Evolutionary conservation across 1,140 invertebrate species (phyloP).

Genomic region (Scaptodrosophila lebanonensis): DNA sequence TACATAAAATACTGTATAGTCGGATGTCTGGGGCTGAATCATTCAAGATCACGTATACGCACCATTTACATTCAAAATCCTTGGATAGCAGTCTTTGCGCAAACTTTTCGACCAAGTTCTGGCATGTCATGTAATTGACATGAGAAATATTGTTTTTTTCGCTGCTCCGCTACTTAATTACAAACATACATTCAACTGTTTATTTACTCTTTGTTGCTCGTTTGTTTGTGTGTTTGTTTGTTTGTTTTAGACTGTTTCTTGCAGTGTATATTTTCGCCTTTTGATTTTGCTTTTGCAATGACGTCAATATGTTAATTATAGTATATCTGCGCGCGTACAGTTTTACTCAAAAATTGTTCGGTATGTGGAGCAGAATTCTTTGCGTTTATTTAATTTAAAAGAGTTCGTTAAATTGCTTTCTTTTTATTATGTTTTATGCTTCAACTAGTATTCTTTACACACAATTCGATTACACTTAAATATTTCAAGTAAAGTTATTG

Average conservation of each 20-base stretch:
- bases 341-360: constrained; percentile 30
- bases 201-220: constrained; percentile 39
- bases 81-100: constrained; percentile 35
- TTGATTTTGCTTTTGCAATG: constrained; percentile 35
- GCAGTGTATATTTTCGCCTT: constrained; percentile 42
- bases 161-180: constrained; percentile 32
- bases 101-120: constrained; percentile 41
- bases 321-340: constrained; percentile 14
- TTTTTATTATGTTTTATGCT: not conserved
- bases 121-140: constrained; percentile 37
- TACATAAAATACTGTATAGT: constrained; percentile 12
- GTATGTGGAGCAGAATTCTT: not conserved
- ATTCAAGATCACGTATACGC: constrained; percentile 62
- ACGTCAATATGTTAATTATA: constrained; percentile 52
- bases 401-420: not conserved
- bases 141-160: constrained; percentile 38
- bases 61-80: constrained; percentile 65
- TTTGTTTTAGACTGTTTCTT: constrained; percentile 31
- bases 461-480: constrained; percentile 5
- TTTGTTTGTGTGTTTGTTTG: constrained; percentile 10
- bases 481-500: constrained; percentile 30
- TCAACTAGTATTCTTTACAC: constrained; percentile 2
- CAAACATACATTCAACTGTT: constrained; percentile 38
- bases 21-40: constrained; percentile 40
- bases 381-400: no score